These are phyloP conservation scores for Gobionotothen gibberifrons DNA, from an alignment of 2,797 vertebrate genomes.

Conservation along the genomic window DNA sequence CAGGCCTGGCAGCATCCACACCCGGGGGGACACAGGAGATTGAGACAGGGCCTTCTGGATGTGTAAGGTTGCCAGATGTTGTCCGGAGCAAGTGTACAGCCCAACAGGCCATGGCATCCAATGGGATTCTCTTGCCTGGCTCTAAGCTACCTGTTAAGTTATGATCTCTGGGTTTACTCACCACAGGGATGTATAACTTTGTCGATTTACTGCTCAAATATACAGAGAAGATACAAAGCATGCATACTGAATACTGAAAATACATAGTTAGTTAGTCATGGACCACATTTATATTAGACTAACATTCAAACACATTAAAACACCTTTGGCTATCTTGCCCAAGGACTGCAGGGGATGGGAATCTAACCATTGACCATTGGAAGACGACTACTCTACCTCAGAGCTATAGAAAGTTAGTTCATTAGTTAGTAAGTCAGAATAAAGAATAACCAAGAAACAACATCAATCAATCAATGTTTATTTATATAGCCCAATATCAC, in stretches of 20 bases:
- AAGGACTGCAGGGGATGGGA: too few species aligned
- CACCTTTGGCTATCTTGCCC: too few species aligned
- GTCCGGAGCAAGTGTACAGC: conserved; percentile 50
- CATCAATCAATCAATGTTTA: too few species aligned
- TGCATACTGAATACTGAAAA: conserved; percentile 9
- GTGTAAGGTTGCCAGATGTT: conserved; percentile 67
- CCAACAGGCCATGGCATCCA: conserved; percentile 29
- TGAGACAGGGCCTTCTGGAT: conserved; percentile 61
- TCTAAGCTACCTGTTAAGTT: conserved; percentile 28
- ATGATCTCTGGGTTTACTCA: conserved; percentile 31
- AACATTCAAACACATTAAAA: too few species aligned
- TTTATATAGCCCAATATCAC: too few species aligned
- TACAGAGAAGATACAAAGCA: not conserved
- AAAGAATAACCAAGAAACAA: too few species aligned
- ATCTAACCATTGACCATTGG: too few species aligned
- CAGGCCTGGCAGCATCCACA: conserved; percentile 35
- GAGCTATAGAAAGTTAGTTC: too few species aligned
- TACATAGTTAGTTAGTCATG: too few species aligned
- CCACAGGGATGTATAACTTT: conserved; percentile 24
- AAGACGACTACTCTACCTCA: too few species aligned
- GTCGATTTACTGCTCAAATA: conserved; percentile 19
- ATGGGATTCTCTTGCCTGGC: conserved; percentile 11
- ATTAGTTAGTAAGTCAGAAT: too few species aligned
- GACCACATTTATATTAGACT: too few species aligned
- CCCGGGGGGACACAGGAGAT: conserved; percentile 47